These are phyloP conservation scores for Empidonax alnorum DNA, from an alignment of 2,113 vertebrate species.

Conservation along the genomic window DNA sequence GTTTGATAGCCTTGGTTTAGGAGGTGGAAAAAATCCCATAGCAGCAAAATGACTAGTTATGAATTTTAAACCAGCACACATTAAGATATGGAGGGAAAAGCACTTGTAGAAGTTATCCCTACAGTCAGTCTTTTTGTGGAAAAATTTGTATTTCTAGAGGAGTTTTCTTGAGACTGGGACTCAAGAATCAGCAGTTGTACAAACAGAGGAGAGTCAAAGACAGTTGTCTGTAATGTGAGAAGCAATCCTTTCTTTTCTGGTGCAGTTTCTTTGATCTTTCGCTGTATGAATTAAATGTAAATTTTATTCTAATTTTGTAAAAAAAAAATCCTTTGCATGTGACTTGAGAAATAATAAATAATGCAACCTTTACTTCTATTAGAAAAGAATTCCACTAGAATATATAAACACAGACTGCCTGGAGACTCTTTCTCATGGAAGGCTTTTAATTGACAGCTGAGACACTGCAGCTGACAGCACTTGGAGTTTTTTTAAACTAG, in stretches of 20 bases:
- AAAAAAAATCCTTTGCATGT: background rate
- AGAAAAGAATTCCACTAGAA: background rate
- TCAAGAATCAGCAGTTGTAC: background rate
- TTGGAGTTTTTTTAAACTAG: background rate
- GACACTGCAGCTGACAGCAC: conserved; percentile 48
- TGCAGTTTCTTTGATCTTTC: background rate
- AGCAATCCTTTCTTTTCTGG: background rate
- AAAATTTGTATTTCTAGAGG: background rate
- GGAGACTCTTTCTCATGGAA: conserved; percentile 18
- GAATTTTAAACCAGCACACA: background rate
- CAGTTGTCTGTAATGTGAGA: background rate
- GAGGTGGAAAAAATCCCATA: background rate
- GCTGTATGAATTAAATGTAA: background rate
- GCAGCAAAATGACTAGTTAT: background rate
- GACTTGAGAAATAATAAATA: conserved; percentile 37
- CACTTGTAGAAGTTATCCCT: background rate
- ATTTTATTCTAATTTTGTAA: conserved; percentile 23
- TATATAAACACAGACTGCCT: conserved; percentile 1
- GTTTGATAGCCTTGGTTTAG: background rate
- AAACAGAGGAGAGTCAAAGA: background rate
- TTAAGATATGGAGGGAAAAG: background rate
- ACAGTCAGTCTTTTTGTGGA: background rate
- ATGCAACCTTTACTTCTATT: background rate
- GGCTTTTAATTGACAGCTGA: conserved; percentile 57
- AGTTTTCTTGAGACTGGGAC: background rate